phyloP scores from a whole-genome alignment of 2,113 vertebrate genomes.

The Phrynosoma blainvillii region DNA sequence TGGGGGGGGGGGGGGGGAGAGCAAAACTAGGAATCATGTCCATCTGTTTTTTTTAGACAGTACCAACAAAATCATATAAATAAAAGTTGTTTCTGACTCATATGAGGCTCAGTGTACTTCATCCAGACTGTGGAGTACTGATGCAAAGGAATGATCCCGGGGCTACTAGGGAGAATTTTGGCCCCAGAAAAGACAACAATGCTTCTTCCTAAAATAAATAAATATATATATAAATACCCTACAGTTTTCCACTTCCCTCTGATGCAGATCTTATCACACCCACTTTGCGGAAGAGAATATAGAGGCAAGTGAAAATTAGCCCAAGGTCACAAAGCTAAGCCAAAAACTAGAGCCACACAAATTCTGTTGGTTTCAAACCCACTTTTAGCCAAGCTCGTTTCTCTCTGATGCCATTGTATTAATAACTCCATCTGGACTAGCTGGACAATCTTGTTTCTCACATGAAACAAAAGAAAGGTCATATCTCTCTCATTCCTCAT shows the following conservation, averaged over 20 bases:
- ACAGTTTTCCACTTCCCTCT: constrained; percentile 57
- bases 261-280: constrained; percentile 9
- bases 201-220: too few relatives aligned
- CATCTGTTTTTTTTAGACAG: constrained; percentile 37
- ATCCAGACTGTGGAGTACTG: accelerated
- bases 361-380: background rate
- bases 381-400: background rate
- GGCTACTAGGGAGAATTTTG: background rate
- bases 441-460: background rate
- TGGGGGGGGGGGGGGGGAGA: constrained; percentile 38
- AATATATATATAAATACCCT: background rate
- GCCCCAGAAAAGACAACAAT: background rate
- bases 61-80: background rate
- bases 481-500: constrained; percentile 32
- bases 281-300: constrained; percentile 35
- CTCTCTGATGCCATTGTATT: background rate
- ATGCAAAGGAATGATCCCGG: background rate
- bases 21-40: constrained; percentile 54
- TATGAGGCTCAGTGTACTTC: constrained; percentile 18
- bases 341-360: background rate
- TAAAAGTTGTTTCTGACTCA: constrained; percentile 26
- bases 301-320: constrained; percentile 24
- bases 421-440: background rate
- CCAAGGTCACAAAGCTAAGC: constrained; percentile 32
- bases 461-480: constrained; percentile 11